These are phyloP conservation scores for Desoria tigrina DNA, from an alignment of 2,888 invertebrate genomes.

Conservation along the genomic window DNA sequence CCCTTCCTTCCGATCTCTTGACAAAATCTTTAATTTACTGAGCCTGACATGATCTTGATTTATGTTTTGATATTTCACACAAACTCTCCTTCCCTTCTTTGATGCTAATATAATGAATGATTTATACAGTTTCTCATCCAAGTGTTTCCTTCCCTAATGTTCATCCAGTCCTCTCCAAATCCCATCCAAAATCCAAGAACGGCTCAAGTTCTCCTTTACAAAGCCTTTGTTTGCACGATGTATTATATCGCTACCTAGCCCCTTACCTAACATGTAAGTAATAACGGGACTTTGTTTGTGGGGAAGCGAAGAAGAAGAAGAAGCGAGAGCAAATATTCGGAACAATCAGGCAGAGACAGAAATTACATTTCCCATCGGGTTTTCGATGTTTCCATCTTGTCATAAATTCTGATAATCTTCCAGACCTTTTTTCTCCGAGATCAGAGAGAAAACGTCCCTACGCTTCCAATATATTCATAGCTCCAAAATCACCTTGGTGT, in stretches of 20 bases:
- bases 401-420: conserved; percentile 7
- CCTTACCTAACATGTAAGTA: too few relatives aligned
- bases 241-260: too few relatives aligned
- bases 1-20: conserved; percentile 6
- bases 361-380: background rate
- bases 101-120: conserved; percentile 51
- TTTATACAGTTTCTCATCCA: conserved; percentile 32
- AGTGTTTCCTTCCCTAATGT: background rate
- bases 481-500: too few relatives aligned
- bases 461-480: too few relatives aligned
- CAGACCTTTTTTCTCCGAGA: background rate
- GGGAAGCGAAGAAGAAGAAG: too few relatives aligned
- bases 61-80: background rate
- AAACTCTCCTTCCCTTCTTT: background rate
- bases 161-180: background rate
- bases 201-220: too few relatives aligned
- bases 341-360: too few relatives aligned
- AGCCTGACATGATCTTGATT: conserved; percentile 33
- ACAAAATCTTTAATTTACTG: conserved; percentile 30
- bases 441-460: too few relatives aligned
- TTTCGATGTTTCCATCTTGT: conserved; percentile 2
- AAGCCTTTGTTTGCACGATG: too few relatives aligned
- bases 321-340: too few relatives aligned
- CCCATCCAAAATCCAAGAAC: too few relatives aligned
- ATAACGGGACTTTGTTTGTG: too few relatives aligned